Base-by-base conservation (phyloP, 2,888 invertebrate species). In the Brenthis daphne region DNA sequence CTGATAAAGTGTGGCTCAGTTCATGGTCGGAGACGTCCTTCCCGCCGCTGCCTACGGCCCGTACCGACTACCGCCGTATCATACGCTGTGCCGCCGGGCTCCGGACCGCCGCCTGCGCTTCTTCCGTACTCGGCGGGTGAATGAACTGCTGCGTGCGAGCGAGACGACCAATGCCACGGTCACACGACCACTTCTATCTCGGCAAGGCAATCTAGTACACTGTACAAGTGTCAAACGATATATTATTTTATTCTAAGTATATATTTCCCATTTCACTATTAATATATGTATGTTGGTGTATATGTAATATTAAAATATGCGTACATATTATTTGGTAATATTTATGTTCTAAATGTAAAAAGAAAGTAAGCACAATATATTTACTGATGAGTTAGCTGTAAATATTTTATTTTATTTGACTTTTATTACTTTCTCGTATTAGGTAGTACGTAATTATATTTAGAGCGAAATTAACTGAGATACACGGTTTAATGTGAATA, bases 41-140 rank as follows among this genome's bases (percentile, higher is more conserved):
- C 86, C 88, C 86, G 85, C 85, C 85, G 79, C 82, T 82, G 82
- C 83, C 83, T 82, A 82, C 85, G 83, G 83, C 81, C 83, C 79
- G 82, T 84, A 85, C 86, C 87, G 85, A 63, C 63, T 53, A 54
- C 63, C 63, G 63, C 63, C n/a, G 51, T 53, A n/a, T 50, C 61
- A 61, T 51, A 43, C 37, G 50, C 51, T 51, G 63, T 82, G 50
- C 51, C 61, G 63, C 82, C 78, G 82, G 83, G 85, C 85, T 87
- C 82, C 78, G 82, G 84, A 85, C 86, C 88, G 85, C 87, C 88
- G 87, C 86, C 82, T 84, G 88, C 88, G 86, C 86, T 77, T 90
- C 92, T 91, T 92, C 91, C 91, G 90, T 83, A 87, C 87, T 88
- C 91, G 90, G 79, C 82, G 88, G 92, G 91, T 92, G 88, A 90